These are phyloP conservation scores for Stenolophus ochropezus DNA, from an alignment of 2,888 invertebrate genomes.

Conservation along the genomic window DNA sequence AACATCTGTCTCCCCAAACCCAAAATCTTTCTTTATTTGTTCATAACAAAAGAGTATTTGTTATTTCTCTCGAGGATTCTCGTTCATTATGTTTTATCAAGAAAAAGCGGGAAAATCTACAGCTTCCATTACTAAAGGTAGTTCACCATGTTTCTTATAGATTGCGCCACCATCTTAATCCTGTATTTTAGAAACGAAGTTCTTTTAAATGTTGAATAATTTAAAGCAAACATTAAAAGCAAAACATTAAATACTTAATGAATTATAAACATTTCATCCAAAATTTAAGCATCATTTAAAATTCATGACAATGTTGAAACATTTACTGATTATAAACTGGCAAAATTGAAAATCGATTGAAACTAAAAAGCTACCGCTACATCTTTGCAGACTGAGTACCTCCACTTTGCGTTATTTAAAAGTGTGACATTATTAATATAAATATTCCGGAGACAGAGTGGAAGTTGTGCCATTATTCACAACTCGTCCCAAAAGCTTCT, in stretches of 20 bases:
- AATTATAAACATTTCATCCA: neutral
- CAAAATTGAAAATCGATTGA: neutral
- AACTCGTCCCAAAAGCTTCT: constrained; percentile 14
- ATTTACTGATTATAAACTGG: neutral
- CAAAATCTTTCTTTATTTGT: neutral
- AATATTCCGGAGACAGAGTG: constrained; percentile 17
- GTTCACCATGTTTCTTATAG: neutral
- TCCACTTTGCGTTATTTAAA: neutral
- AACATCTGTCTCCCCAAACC: neutral
- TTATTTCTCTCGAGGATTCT: constrained; percentile 7
- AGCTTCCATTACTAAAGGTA: neutral
- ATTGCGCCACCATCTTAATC: neutral
- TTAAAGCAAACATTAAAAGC: too few relatives aligned
- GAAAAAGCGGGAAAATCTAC: too few relatives aligned
- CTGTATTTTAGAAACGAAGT: neutral
- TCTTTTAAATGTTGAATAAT: too few relatives aligned
- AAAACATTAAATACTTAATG: neutral
- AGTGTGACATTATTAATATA: constrained; percentile 18
- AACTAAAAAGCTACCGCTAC: too few relatives aligned
- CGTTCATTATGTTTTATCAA: constrained; percentile 36
- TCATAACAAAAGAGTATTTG: neutral
- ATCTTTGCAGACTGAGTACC: neutral
- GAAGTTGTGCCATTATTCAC: constrained; percentile 13
- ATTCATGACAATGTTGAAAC: neutral
- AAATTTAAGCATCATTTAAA: neutral